Evolutionary conservation across 2,888 invertebrate species (phyloP).

Genomic region (Sesia bembeciformis): DNA sequence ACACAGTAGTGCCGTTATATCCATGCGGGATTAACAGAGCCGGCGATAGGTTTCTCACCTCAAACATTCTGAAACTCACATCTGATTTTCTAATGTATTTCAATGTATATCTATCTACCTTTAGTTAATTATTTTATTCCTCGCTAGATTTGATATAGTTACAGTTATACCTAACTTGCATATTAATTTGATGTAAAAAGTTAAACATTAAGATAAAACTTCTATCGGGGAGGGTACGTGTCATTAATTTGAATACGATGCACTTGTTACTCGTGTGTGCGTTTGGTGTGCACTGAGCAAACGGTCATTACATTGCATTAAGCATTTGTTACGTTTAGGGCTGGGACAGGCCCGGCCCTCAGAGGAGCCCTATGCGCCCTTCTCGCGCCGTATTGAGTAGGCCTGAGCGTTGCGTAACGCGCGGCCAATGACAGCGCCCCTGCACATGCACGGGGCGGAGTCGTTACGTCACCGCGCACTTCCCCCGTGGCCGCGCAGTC

Average conservation of each 20-base stretch:
- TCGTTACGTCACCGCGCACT: slow-evolving; percentile 65
- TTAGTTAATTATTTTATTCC: too few species aligned
- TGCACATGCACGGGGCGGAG: slow-evolving; percentile 73
- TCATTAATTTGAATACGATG: slow-evolving; percentile 38
- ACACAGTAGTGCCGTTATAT: too few species aligned
- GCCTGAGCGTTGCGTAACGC: slow-evolving; percentile 63
- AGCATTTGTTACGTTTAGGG: slow-evolving; percentile 54
- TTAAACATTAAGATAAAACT: background rate
- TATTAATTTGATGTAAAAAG: too few species aligned
- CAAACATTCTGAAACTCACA: too few species aligned
- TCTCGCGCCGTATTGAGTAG: slow-evolving; percentile 60
- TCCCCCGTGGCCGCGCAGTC: slow-evolving; percentile 64
- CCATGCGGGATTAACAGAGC: too few species aligned
- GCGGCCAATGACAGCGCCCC: slow-evolving; percentile 68
- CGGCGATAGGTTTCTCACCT: too few species aligned
- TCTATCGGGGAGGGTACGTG: slow-evolving; percentile 5
- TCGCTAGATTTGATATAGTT: too few species aligned
- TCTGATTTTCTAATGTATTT: too few species aligned
- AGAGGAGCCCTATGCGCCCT: slow-evolving; percentile 58
- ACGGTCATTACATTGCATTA: slow-evolving; percentile 55
- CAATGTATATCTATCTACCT: too few species aligned
- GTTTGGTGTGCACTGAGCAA: slow-evolving; percentile 20
- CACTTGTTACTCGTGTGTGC: slow-evolving; percentile 40
- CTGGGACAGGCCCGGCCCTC: slow-evolving; percentile 57
- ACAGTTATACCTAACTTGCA: too few species aligned